Evolutionary conservation across 1,140 invertebrate species (phyloP), one percentile per base, ranked within the genome.

Genomic region (Mya arenaria): DNA sequence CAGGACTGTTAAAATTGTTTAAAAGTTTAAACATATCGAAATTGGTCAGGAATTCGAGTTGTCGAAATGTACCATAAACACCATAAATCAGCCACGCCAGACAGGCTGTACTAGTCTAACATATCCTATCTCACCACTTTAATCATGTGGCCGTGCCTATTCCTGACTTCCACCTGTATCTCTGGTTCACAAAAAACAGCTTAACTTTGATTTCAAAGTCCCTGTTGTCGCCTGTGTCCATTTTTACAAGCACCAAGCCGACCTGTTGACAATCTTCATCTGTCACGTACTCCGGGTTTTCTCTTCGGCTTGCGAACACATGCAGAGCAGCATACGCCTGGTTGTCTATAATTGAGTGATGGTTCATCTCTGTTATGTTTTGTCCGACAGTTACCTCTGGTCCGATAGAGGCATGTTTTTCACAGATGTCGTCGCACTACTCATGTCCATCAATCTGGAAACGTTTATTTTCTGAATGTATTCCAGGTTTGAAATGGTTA

Each of bases 361-460:
- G 84, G n/a, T 48, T 84, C 83, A 44, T 84, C 60, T 1, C 32
- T 66, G 19, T 79, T 48, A 4, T 60, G 39, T 74, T 74, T 56
- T 84, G 56, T 36, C 37, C 36, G 3, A 1, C 28, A 44, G 63
- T 80, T 13, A 84, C 23, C 41, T 62, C 75, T 17, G 81, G 56
- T 44, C 85, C 82, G 37, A 83, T 80, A 52, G 74, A 74, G 23
- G 84, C 71, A 60, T 86, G 82, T 56, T 83, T 86, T 30, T 82
- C 58, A 78, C 84, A 86, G 0, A 74, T 55, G 60, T 80, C 83
- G 63, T 86, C 85, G 48, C 80, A 84, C 48, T 68, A 86, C 58
- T 55, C 37, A 10, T 56, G 28, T 30, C 62, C 39, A 25, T 66
- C 48, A n/a, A 56, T 79, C 5, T 25, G 56, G 56, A 63, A 56